Evolutionary conservation across 1,140 invertebrate species (phyloP), one percentile per base, ranked within the genome.

Genomic region (Ips typographus): DNA sequence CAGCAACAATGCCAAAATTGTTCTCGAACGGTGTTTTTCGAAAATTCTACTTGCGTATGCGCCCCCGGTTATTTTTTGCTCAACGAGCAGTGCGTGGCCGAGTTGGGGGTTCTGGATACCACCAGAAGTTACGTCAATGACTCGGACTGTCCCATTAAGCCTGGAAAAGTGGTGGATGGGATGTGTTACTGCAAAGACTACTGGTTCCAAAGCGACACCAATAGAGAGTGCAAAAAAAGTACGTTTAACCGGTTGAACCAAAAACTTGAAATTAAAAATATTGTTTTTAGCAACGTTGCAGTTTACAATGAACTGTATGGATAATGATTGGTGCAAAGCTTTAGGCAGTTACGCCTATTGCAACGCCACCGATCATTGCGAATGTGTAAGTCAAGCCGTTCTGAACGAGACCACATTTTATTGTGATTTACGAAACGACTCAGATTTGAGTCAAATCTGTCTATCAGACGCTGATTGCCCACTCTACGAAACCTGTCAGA

Each of bases 221-320:
- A 72, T 39, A 65, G 71, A 40, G 61, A 72, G 22, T 72, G 71
- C 49, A 72, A 52, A 51, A 72, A 72, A 66, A 70, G 71, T 72
- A 57, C 55, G 51, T 52, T 40, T 39, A 6, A 40, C 2, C 22
- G 40, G 2, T 4, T 43, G 38, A 40, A 36, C 22, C 22, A 39
- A n/a, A 4, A 5, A 8, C 4, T n/a, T 8, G 5, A 36, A 55
- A 8, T 8, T 5, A 36, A 55, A 55, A 22, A 22, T 22, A 64
- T 53, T 64, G 37, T n/a, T 60, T 64, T 43, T 43, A 73, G 72
- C 69, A 39, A 73, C 64, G 4, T 8, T 71, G 2, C 41, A 73
- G 36, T 53, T 65, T 36, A 70, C 66, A 1, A 8, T 44, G 6
- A 65, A 53, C 4, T 73, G 72, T 51, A 47, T 73, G 62, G 64